These are phyloP conservation scores for Heliothis virescens DNA, from an alignment of 1,140 invertebrate species.

Conservation along the genomic window DNA sequence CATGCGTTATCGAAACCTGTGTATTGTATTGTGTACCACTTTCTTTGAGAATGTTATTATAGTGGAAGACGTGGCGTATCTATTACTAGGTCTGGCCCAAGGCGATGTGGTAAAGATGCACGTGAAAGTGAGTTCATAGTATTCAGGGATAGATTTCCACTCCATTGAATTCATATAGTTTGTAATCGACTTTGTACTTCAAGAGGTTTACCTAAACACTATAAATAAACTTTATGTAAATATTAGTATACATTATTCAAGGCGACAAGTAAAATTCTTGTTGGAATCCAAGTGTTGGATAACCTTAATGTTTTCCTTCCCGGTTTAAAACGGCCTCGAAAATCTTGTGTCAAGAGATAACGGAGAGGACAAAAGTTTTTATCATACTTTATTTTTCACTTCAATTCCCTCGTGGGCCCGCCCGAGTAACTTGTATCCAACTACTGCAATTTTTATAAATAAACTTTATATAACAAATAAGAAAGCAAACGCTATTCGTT, in stretches of 20 bases:
- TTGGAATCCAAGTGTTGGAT: neutral
- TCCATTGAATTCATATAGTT: no score
- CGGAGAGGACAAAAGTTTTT: constrained; percentile 26
- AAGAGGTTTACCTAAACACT: no score
- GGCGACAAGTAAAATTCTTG: neutral
- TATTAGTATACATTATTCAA: no score
- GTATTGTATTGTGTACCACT: neutral
- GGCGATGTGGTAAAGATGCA: no score
- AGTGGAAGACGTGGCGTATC: neutral
- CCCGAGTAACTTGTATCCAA: neutral
- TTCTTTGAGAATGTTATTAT: constrained; percentile 15
- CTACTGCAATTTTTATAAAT: constrained; percentile 5
- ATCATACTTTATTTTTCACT: constrained; percentile 37
- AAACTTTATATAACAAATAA: neutral
- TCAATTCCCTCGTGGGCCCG: constrained; percentile 12
- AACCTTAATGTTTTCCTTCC: constrained; percentile 17
- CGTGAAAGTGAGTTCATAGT: no score
- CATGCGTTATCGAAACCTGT: constrained; percentile 13
- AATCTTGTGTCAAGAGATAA: constrained; percentile 35
- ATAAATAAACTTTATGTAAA: no score
- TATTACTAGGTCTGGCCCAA: neutral
- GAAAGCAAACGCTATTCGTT: constrained; percentile 12
- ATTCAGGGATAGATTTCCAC: no score
- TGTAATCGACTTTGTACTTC: no score
- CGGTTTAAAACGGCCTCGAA: neutral